These are phyloP conservation scores for Endomychus coccineus DNA, from an alignment of 2,888 invertebrate genomes.

Conservation along the genomic window DNA sequence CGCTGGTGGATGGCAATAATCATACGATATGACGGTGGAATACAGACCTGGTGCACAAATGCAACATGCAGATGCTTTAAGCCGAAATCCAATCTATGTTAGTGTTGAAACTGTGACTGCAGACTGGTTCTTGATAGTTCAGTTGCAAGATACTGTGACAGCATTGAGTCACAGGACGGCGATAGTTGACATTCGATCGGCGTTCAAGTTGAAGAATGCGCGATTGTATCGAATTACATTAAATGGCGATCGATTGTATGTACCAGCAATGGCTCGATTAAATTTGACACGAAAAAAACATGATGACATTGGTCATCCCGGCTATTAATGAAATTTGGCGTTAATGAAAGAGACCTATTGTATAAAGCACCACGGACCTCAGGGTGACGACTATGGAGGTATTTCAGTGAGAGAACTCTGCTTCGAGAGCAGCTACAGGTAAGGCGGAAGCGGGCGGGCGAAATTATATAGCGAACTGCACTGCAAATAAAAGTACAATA, in stretches of 20 bases:
- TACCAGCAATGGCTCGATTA: slow-evolving; percentile 16
- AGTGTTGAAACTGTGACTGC: no score
- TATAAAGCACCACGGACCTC: slow-evolving; percentile 2
- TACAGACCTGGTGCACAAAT: no score
- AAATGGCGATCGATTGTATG: slow-evolving; percentile 17
- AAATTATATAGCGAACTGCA: slow-evolving; percentile 6
- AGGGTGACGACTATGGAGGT: background rate
- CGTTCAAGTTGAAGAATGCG: slow-evolving; percentile 19
- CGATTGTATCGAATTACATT: slow-evolving; percentile 16
- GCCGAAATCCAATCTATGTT: no score
- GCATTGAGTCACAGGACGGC: slow-evolving; percentile 8
- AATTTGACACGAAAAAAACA: slow-evolving; percentile 24
- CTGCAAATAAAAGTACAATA: no score
- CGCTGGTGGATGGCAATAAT: no score
- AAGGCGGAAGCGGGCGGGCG: slow-evolving; percentile 5
- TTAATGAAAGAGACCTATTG: slow-evolving; percentile 17
- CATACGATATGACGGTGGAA: no score
- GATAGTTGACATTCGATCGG: slow-evolving; percentile 16
- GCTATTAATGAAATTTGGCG: slow-evolving; percentile 24
- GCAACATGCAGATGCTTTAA: no score
- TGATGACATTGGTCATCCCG: slow-evolving; percentile 29
- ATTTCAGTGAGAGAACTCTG: background rate
- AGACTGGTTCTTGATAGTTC: no score
- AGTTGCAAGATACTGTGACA: slow-evolving; percentile 2
- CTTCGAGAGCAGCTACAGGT: slow-evolving; percentile 4